Base-by-base conservation (phyloP, 1,140 invertebrate genomes). In the Stegodyphus dumicola region DNA sequence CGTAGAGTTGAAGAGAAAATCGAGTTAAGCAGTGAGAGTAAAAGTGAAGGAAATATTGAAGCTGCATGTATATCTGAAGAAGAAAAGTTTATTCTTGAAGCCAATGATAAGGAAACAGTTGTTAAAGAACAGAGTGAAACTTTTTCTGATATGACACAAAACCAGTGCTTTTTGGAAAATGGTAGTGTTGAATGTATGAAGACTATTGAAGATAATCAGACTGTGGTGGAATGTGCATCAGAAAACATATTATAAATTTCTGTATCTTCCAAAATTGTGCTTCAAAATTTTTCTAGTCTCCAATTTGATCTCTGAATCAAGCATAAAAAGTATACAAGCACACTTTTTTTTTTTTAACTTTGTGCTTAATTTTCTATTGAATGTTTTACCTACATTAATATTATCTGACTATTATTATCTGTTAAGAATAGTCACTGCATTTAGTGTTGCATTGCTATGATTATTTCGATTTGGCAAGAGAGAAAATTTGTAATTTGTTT, bases 41-140 rank as follows among this genome's bases (percentile, higher is more conserved):
- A 69, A 48, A 48, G 9, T 69, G 66, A 69, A 18, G 54, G 56
- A 73, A 73, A 18, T 15, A 67, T n/a, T 64, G 33, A 13, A 51
- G 6, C 67, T 11, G 69, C 56, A 73, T 17, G 49, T n/a, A 56
- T 60, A 48, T 76, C 48, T 56, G 81, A 76, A 49, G 81, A 75
- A 51, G 81, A 84, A 76, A 84, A 84, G 69, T 76, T 84, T 48
- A 66, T 76, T 15, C 51, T 54, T 2, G 81, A 84, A 56, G 65
- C 64, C 64, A 84, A 76, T 76, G 81, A 76, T 56, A 76, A 76
- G 56, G 81, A 84, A 69, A 53, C 69, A n/a, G 10, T 17, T 11
- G 56, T 53, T 33, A 76, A 76, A 49, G 73, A 84, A 69, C 15
- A 53, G 15, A 17, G 18, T 0, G 81, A 84, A n/a, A 13, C 6